Percentiles rank a stretch among this genome's conserved stretches.
Evolutionary conservation across 2,888 invertebrate genomes (phyloP).

Genomic region (Deilephila elpenor): DNA sequence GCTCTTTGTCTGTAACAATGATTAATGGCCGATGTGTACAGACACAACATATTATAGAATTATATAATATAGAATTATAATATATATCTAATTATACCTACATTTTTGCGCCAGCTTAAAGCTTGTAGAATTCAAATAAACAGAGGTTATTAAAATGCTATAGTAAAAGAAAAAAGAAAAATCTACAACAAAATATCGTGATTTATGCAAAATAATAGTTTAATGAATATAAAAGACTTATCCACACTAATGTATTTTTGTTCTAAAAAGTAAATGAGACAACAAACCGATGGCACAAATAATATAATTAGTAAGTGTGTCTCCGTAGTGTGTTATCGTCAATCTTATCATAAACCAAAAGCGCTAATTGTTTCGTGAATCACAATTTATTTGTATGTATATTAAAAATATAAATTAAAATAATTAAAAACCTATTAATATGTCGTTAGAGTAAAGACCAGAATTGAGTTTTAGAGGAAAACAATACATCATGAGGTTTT

Average conservation of each 20-base stretch:
- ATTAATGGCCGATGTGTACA: background rate
- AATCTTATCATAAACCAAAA: constrained; percentile 24
- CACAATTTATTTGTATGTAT: constrained; percentile 28
- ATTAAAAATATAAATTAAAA: constrained; percentile 25
- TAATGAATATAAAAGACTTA: no score
- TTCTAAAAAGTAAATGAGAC: background rate
- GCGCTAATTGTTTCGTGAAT: constrained; percentile 31
- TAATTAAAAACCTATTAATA: constrained; percentile 35
- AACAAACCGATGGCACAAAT: background rate
- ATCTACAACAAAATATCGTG: no score
- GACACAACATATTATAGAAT: background rate
- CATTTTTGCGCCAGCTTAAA: no score
- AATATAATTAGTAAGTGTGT: background rate
- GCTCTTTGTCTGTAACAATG: constrained; percentile 9
- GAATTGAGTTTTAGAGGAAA: background rate
- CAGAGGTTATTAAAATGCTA: no score
- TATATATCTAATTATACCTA: no score
- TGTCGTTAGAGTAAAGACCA: background rate
- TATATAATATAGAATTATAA: no score
- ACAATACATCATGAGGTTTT: background rate
- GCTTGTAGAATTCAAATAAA: no score
- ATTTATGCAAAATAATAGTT: no score
- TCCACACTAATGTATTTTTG: no score
- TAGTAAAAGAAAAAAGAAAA: no score
- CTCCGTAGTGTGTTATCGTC: background rate